Evolutionary conservation across 2,888 invertebrate genomes (phyloP).

Genomic region (Noctua fimbriata): DNA sequence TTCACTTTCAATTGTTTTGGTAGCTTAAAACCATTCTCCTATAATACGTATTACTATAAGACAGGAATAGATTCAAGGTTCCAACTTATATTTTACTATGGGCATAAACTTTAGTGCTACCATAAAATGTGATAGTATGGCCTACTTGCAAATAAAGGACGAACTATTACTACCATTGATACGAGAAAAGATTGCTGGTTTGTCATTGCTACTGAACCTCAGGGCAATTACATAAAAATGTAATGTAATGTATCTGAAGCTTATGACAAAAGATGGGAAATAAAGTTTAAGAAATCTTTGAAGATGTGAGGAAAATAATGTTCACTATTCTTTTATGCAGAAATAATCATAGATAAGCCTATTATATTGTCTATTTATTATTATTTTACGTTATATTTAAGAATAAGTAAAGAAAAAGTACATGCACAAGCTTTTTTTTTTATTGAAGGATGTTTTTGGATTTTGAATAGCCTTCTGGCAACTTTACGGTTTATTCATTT

Average conservation of each 20-base stretch:
- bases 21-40: neutral
- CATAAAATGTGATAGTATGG: slow-evolving; percentile 41
- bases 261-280: neutral
- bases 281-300: neutral
- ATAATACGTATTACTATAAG: neutral
- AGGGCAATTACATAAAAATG: neutral
- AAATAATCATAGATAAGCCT: neutral
- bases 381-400: neutral
- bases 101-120: slow-evolving; percentile 30
- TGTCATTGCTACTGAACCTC: slow-evolving; percentile 2
- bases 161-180: slow-evolving; percentile 20
- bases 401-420: too few species aligned
- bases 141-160: slow-evolving; percentile 21
- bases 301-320: neutral
- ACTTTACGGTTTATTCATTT: neutral
- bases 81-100: slow-evolving; percentile 10
- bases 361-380: neutral
- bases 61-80: slow-evolving; percentile 18
- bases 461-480: too few species aligned
- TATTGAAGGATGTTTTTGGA: too few species aligned
- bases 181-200: slow-evolving; percentile 1
- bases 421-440: too few species aligned
- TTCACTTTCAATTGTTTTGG: neutral
- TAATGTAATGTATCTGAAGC: neutral
- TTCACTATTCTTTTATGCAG: neutral